Evolutionary conservation across 2,113 vertebrate genomes (phyloP).

Genomic region (Butastur rufipennis): DNA sequence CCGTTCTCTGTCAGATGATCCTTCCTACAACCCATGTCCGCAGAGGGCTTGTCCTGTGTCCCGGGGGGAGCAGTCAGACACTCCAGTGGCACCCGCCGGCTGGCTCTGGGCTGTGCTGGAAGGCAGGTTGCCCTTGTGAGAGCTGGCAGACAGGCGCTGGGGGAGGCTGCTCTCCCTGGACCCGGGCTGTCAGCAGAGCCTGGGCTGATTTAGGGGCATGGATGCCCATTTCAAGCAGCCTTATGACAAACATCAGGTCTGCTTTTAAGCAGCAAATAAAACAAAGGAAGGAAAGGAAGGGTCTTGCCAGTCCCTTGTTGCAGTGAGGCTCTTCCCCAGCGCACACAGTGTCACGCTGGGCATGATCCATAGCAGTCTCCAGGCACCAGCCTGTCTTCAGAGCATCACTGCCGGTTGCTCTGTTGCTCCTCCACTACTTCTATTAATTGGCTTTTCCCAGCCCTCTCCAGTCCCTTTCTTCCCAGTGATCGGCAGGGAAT

Average conservation of each 20-base stretch:
- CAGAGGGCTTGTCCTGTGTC: rapidly evolving
- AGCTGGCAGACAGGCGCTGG: rapidly evolving
- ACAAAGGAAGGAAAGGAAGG: background rate
- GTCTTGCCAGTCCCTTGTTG: background rate
- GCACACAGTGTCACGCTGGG: rapidly evolving
- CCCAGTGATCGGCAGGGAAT: background rate
- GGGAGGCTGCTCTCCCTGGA: background rate
- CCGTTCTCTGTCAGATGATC: background rate
- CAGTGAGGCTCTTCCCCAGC: background rate
- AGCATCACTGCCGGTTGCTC: background rate
- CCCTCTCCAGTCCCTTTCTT: background rate
- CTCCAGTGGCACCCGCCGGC: rapidly evolving
- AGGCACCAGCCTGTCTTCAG: background rate
- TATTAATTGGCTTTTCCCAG: conserved; percentile 34
- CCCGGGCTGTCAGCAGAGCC: rapidly evolving
- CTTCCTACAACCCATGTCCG: rapidly evolving
- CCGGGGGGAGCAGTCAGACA: rapidly evolving
- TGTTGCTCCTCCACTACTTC: background rate
- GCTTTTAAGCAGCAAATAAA: background rate
- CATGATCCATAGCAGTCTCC: background rate
- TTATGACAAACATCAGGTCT: background rate
- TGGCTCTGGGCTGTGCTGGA: background rate
- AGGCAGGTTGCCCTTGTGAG: too few species aligned
- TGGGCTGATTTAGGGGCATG: background rate
- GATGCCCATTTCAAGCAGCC: background rate